Percentiles rank a stretch among this genome's conserved stretches.
Conservation (phyloP, 1,140 invertebrate species). For the Microplitis demolitor region DNA sequence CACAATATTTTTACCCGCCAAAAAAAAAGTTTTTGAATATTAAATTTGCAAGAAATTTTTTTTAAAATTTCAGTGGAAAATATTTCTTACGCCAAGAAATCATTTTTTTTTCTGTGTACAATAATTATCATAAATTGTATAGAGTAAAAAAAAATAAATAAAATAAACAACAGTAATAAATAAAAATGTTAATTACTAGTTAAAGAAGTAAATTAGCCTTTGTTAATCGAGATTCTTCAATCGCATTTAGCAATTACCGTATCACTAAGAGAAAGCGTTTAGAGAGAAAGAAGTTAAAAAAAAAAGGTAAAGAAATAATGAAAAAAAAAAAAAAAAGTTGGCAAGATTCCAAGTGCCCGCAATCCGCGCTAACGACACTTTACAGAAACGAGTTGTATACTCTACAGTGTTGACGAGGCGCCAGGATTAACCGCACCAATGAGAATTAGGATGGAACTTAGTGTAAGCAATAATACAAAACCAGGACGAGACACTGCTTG, state of each 20-base stretch:
- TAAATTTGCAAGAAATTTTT: no score
- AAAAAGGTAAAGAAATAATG: neutral
- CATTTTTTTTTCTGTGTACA: no score
- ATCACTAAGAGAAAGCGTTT: slow-evolving; percentile 17
- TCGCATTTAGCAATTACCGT: slow-evolving; percentile 18
- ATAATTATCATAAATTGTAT: no score
- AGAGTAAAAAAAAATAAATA: no score
- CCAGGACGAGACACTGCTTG: neutral
- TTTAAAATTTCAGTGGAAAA: no score
- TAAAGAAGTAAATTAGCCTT: neutral
- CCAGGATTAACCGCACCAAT: slow-evolving; percentile 8
- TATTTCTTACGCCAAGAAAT: no score
- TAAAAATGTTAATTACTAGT: neutral
- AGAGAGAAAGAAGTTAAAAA: neutral
- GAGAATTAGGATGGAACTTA: slow-evolving; percentile 7
- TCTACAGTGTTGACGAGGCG: slow-evolving; percentile 8
- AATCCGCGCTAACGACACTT: slow-evolving; percentile 21
- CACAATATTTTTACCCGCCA: no score
- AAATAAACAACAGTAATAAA: neutral
- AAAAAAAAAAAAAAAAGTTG: neutral
- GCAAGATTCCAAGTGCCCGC: slow-evolving; percentile 21
- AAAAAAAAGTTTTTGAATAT: no score
- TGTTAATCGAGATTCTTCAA: slow-evolving; percentile 11
- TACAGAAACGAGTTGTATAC: neutral
- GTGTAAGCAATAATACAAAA: neutral